phyloP scores from a whole-genome alignment of 2,888 invertebrate species.

The Melolontha melolontha region DNA sequence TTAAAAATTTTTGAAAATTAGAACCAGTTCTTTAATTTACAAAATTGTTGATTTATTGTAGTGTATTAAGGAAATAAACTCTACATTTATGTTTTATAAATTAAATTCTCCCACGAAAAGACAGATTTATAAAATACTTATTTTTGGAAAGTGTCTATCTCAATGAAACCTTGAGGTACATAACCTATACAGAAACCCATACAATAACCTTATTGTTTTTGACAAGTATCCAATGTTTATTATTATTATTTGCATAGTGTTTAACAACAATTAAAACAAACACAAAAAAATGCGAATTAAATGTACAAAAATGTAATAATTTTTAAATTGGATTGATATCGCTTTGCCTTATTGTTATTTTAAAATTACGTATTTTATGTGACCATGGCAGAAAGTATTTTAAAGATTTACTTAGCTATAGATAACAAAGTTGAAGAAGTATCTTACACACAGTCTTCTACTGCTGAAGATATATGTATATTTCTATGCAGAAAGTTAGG shows the following conservation, averaged over 20 bases:
- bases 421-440: slow-evolving; percentile 53
- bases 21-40: no score
- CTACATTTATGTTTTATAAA: no score
- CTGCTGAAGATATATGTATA: slow-evolving; percentile 79
- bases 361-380: neutral
- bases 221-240: slow-evolving; percentile 18
- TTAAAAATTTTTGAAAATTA: no score
- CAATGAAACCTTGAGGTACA: no score
- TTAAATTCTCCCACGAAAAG: no score
- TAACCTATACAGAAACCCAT: no score
- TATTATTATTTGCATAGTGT: slow-evolving; percentile 19
- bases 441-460: slow-evolving; percentile 57
- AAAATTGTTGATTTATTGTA: no score
- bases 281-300: neutral
- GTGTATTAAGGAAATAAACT: no score
- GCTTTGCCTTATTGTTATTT: neutral
- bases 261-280: slow-evolving; percentile 11
- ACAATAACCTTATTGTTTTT: neutral
- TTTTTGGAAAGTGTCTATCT: no score
- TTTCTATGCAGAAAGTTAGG: slow-evolving; percentile 77
- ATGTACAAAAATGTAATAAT: neutral
- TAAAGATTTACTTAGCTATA: slow-evolving; percentile 49
- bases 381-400: slow-evolving; percentile 35
- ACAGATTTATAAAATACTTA: no score
- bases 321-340: neutral